Base-by-base conservation (phyloP, 2,888 invertebrate species). In the Vandiemenella viatica region DNA sequence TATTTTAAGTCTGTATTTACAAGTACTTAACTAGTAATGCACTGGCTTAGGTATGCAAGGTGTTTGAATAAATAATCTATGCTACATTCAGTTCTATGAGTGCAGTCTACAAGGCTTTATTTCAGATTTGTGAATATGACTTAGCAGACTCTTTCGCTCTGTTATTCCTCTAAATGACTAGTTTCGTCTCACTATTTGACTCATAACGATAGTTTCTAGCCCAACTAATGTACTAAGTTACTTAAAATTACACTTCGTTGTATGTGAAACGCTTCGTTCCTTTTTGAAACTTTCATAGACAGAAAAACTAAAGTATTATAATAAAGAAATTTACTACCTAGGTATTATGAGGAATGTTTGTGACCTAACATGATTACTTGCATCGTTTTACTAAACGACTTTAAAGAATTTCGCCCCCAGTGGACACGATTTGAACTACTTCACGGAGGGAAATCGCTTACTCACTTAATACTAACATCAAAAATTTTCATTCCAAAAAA, bases 241-340 rank as follows among this genome's bases (percentile, higher is more conserved):
- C 18, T 23, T 41, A 32, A 10, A 44, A 21, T 38, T 50, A 50
- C 43, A 53, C 20, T 51, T 53, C 53, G 53, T 53, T 53, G 53
- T 53, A 43, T 48, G 37, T 53, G 53, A 53, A 53, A 53, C 53
- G 3, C 50, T 50, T 50, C 53, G 53, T 43, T 52, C 46, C 38
- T 48, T 43, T 23, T 6, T 17, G 40, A 49, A 49, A 32, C 32
- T 32, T 32, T 10, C n/a, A 32, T n/a, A n/a, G n/a, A n/a, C n/a
- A n/a, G n/a, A n/a, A n/a, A n/a, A n/a, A n/a, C n/a, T n/a, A n/a
- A n/a, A n/a, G n/a, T n/a, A n/a, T n/a, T n/a, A n/a, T n/a, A n/a
- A n/a, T n/a, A n/a, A n/a, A n/a, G n/a, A n/a, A n/a, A n/a, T n/a
- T n/a, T n/a, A n/a, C n/a, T n/a, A n/a, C n/a, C n/a, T n/a, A n/a